These are phyloP conservation scores for Agrochola lota DNA, from an alignment of 2,888 invertebrate species.

Conservation along the genomic window DNA sequence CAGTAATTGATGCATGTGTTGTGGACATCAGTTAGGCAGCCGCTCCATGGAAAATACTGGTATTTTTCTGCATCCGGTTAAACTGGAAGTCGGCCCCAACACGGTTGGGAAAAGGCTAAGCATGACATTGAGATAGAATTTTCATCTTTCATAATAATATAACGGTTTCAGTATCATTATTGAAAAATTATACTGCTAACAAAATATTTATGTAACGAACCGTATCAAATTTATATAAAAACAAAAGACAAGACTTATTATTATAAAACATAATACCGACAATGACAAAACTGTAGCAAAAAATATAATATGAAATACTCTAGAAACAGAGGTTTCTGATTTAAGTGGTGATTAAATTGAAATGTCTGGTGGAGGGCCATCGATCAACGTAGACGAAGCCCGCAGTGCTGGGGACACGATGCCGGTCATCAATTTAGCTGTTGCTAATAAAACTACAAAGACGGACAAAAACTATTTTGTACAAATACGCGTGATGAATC, in stretches of 20 bases:
- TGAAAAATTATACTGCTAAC: neutral
- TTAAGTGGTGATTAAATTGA: conserved; percentile 76
- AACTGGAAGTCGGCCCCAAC: neutral
- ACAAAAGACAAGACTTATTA: conserved; percentile 2
- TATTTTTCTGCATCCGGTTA: neutral
- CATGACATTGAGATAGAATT: neutral
- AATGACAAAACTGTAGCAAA: conserved; percentile 35
- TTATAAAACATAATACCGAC: conserved; percentile 18
- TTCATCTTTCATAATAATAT: neutral
- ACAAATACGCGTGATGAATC: conserved; percentile 77
- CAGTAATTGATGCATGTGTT: neutral
- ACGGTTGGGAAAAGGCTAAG: neutral
- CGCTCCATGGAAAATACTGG: neutral
- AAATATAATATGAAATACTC: conserved; percentile 41
- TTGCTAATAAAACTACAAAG: conserved; percentile 76
- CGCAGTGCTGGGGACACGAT: conserved; percentile 68
- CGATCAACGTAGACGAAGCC: conserved; percentile 73
- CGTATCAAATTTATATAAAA: neutral
- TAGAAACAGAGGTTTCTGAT: conserved; percentile 58
- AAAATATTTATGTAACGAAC: neutral
- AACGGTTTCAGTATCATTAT: neutral
- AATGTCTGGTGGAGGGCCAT: conserved; percentile 73
- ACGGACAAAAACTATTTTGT: conserved; percentile 78
- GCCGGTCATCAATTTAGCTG: conserved; percentile 78
- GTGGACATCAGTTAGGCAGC: neutral